phyloP scores from a whole-genome alignment of 1,140 invertebrate species.

The Steinernema feltiae region DNA sequence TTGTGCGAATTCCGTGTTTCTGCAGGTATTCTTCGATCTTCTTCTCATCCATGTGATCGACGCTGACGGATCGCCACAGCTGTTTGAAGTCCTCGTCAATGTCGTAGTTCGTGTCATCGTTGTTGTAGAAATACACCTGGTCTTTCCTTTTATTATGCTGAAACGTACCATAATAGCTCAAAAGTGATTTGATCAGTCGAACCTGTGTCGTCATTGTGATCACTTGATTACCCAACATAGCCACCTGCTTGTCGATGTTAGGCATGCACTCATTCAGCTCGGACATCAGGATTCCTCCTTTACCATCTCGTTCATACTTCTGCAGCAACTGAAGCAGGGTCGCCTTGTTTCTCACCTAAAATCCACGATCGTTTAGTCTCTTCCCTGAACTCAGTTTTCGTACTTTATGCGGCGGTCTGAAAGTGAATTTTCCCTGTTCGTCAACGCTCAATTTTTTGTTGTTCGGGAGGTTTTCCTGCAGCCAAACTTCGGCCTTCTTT shows the following conservation, averaged over 20 bases:
- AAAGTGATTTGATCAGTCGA: background rate
- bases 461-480: constrained; percentile 75
- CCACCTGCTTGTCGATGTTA: constrained; percentile 82
- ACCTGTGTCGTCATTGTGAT: constrained; percentile 54
- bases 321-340: constrained; percentile 72
- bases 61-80: constrained; percentile 63
- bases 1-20: constrained; percentile 75
- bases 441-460: constrained; percentile 80
- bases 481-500: constrained; percentile 69
- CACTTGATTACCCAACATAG: constrained; percentile 63
- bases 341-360: constrained; percentile 70
- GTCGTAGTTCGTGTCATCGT: constrained; percentile 74
- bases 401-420: constrained; percentile 86
- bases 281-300: constrained; percentile 84
- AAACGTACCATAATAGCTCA: constrained; percentile 54
- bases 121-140: constrained; percentile 79
- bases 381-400: no score
- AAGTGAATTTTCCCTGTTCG: constrained; percentile 74
- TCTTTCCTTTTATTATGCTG: constrained; percentile 93
- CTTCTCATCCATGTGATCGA: constrained; percentile 92
- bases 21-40: constrained; percentile 98
- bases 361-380: no score
- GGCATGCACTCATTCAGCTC: constrained; percentile 93
- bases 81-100: constrained; percentile 70
- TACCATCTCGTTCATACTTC: constrained; percentile 85